Base-by-base conservation (phyloP, 2,888 invertebrate species). In the Hypolimnas misippus region DNA sequence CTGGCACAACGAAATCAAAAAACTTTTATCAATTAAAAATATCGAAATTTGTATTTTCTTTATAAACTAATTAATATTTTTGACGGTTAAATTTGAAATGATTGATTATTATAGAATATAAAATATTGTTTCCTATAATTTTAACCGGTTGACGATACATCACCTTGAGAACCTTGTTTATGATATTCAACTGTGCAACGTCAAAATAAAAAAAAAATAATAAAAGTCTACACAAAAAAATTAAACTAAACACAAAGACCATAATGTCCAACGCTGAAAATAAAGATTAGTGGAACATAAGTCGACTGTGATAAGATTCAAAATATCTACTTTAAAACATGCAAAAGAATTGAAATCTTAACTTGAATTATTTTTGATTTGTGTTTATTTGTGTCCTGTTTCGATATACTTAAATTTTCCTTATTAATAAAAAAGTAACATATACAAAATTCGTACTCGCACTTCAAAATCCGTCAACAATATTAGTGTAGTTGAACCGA, bases 31-130 rank as follows among this genome's bases (percentile, higher is more conserved):
- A 56, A 57, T 57, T 59, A 60, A 55, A 58, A 55, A 8, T 66
- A 69, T 59, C 61, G 62, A 67, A 67, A 61, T 58, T 33, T 58
- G 21, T 51, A 57, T 60, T 67, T 66, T 65, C 56, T 59, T 56
- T 62, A 59, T 44, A 65, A 77, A 79, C 77, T 82, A 80, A 77
- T 78, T 82, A 84, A 84, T 84, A 83, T 84, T 83, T 79, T 78
- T 83, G 84, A 83, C 83, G 84, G 84, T 72, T 73, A 66, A 62
- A 69, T 69, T 66, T 69, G 70, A 72, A 71, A 57, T 62, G 61
- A 51, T 42, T n/a, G n/a, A 38, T 55, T 31, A 61, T 25, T 25
- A 21, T n/a, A n/a, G 10, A 40, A 40, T 16, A 40, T 16, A 44
- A 44, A 19, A 2, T 19, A 44, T 44, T 10, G 19, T 3, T 16